phyloP scores from a whole-genome alignment of 2,113 vertebrate genomes.

The Pyrgilauda ruficollis region DNA sequence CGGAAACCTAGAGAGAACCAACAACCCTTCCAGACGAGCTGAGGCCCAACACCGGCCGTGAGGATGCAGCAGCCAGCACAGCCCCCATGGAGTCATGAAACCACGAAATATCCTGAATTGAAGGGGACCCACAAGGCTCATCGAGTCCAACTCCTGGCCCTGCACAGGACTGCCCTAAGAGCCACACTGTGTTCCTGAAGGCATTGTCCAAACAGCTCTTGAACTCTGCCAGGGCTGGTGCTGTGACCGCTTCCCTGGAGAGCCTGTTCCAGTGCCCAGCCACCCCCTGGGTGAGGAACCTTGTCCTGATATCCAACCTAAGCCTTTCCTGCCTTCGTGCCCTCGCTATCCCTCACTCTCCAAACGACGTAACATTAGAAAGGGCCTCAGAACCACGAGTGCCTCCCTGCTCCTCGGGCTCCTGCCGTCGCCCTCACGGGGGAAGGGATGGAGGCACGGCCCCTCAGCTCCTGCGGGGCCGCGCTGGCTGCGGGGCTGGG shows the following conservation, averaged over 20 bases:
- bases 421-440: neutral
- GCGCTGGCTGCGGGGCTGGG: neutral
- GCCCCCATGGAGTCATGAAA: neutral
- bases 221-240: neutral
- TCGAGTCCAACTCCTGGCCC: neutral
- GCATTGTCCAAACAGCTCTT: neutral
- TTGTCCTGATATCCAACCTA: no score
- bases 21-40: fast-evolving
- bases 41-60: fast-evolving
- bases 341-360: neutral
- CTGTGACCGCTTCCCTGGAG: neutral
- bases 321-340: neutral
- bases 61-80: neutral
- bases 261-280: neutral
- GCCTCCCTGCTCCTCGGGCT: fast-evolving
- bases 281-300: neutral
- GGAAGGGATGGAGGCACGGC: neutral
- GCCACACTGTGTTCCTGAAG: neutral
- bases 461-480: neutral
- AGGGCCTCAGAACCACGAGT: fast-evolving
- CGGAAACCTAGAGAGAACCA: neutral
- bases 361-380: fast-evolving
- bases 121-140: neutral
- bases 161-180: neutral
- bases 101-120: fast-evolving